Conservation (phyloP, 2,888 invertebrate genomes). For the Chesias legatella region DNA sequence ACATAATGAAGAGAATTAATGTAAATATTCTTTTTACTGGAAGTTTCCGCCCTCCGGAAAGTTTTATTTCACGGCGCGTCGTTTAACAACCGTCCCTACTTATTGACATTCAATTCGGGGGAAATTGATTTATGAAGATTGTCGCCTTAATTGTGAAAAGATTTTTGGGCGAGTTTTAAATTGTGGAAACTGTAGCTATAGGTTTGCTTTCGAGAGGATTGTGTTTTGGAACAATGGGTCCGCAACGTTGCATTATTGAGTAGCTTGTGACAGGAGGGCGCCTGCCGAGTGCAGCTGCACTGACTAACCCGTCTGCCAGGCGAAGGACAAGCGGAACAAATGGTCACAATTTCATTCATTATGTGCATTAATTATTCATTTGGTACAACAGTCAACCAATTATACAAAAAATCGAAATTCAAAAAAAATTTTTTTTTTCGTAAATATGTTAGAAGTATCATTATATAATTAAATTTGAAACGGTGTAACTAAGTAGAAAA, state of each 20-base stretch:
- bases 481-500: slow-evolving; percentile 47
- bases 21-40: slow-evolving; percentile 80
- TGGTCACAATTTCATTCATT: slow-evolving; percentile 52
- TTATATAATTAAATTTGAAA: too few species aligned
- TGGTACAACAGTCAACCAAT: slow-evolving; percentile 4
- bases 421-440: too few species aligned
- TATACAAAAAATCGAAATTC: slow-evolving; percentile 1
- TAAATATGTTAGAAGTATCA: too few species aligned
- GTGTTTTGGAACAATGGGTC: slow-evolving; percentile 47
- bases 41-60: slow-evolving; percentile 78
- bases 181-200: slow-evolving; percentile 16
- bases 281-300: slow-evolving; percentile 61
- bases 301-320: slow-evolving; percentile 51
- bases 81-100: slow-evolving; percentile 79
- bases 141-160: slow-evolving; percentile 76
- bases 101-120: slow-evolving; percentile 81
- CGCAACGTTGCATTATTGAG: slow-evolving; percentile 72
- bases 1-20: slow-evolving; percentile 82
- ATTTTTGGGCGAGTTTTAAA: slow-evolving; percentile 44
- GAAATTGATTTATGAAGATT: slow-evolving; percentile 81
- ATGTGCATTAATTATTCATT: slow-evolving; percentile 36
- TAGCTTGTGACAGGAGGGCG: slow-evolving; percentile 44
- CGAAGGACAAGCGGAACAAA: slow-evolving; percentile 66
- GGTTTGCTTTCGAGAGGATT: slow-evolving; percentile 18
- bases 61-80: slow-evolving; percentile 79